These are phyloP conservation scores for Nothoprocta pentlandii DNA, from an alignment of 2,113 vertebrate species.

Conservation along the genomic window DNA sequence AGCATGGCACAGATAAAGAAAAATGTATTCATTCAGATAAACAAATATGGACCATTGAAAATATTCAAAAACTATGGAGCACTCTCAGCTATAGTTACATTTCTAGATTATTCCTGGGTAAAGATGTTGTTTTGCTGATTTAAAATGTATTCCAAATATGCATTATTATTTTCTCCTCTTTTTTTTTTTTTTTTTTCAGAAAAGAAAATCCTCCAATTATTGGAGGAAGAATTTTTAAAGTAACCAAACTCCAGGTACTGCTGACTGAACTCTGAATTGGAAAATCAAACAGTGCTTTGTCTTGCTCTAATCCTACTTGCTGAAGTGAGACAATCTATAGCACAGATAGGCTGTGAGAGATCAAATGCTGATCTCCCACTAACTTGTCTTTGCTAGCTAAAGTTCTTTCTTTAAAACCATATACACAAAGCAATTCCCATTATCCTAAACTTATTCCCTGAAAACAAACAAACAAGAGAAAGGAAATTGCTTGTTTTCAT, in stretches of 20 bases:
- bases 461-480: neutral
- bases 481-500: neutral
- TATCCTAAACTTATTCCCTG: neutral
- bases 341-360: neutral
- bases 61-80: neutral
- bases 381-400: neutral
- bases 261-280: neutral
- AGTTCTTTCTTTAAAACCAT: neutral
- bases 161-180: neutral
- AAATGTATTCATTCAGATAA: neutral
- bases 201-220: neutral
- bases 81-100: neutral
- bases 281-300: neutral
- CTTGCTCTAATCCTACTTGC: fast-evolving
- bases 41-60: neutral
- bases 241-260: neutral
- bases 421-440: neutral
- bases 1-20: neutral
- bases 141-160: neutral
- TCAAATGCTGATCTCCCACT: neutral
- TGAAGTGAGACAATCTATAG: neutral
- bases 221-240: neutral
- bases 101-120: neutral
- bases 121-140: neutral
- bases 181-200: neutral